These are phyloP conservation scores for Centroberyx gerrardi DNA, from an alignment of 2,797 vertebrate species.

Conservation along the genomic window DNA sequence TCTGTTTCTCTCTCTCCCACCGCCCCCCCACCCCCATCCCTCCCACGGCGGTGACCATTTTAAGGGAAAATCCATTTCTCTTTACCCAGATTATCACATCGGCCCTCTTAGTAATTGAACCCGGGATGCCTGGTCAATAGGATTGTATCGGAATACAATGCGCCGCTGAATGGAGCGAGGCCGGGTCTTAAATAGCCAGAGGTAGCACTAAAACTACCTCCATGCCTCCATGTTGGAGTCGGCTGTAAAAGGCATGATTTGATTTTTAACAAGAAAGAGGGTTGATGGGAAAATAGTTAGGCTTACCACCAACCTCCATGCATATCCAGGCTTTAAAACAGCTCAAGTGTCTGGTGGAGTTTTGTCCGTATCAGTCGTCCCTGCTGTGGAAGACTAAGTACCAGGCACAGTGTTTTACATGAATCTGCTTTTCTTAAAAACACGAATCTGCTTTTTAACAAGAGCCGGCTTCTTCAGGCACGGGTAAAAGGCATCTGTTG, in stretches of 20 bases:
- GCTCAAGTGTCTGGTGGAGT: background rate
- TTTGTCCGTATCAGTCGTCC: background rate
- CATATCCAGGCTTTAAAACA: constrained; percentile 15
- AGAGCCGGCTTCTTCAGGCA: background rate
- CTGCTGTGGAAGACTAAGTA: background rate
- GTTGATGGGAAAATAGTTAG: constrained; percentile 39
- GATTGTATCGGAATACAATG: constrained; percentile 74
- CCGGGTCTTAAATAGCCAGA: constrained; percentile 52
- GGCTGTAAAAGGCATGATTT: constrained; percentile 56
- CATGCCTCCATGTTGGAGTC: constrained; percentile 48
- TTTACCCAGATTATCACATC: constrained; percentile 71
- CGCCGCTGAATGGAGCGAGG: constrained; percentile 49
- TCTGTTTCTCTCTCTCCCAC: background rate
- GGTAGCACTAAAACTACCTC: constrained; percentile 54
- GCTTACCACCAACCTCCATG: background rate
- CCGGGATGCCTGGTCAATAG: constrained; percentile 53
- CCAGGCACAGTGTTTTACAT: constrained; percentile 10
- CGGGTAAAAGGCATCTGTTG: background rate
- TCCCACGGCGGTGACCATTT: constrained; percentile 46
- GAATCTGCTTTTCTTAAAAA: constrained; percentile 10
- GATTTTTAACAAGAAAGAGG: constrained; percentile 42
- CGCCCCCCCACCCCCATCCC: background rate
- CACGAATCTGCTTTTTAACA: constrained; percentile 28
- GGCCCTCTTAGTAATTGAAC: constrained; percentile 69
- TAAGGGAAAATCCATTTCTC: constrained; percentile 72